These are phyloP conservation scores for Elephantulus edwardii DNA, from an alignment of 2,113 vertebrate species.

Conservation along the genomic window DNA sequence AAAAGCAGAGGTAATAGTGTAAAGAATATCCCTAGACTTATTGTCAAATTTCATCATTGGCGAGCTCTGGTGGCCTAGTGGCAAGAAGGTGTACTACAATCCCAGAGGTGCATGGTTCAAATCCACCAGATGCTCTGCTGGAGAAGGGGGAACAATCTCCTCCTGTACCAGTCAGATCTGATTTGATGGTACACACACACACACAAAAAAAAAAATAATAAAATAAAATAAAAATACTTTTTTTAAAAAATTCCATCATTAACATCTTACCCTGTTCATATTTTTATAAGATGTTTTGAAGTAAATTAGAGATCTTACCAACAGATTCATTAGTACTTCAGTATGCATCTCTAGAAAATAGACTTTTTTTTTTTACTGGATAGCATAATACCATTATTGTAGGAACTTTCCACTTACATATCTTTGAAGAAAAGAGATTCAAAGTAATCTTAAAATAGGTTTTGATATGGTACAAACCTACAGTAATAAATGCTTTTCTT, in stretches of 20 bases:
- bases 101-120: no score
- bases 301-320: neutral
- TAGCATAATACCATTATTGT: neutral
- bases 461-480: neutral
- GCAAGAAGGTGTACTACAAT: no score
- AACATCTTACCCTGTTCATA: neutral
- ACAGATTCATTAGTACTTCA: neutral
- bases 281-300: neutral
- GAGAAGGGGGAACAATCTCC: no score
- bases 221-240: no score
- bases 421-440: neutral
- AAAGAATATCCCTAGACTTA: neutral
- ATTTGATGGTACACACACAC: no score
- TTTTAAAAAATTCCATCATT: neutral
- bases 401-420: neutral
- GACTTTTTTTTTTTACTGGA: neutral
- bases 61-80: no score
- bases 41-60: neutral
- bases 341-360: neutral
- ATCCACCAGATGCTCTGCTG: no score
- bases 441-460: neutral
- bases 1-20: neutral
- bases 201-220: no score
- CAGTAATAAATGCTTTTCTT: conserved; percentile 4
- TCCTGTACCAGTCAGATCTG: no score